Evolutionary conservation across 2,888 invertebrate genomes (phyloP).

Genomic region (Netelia fuscicornis): DNA sequence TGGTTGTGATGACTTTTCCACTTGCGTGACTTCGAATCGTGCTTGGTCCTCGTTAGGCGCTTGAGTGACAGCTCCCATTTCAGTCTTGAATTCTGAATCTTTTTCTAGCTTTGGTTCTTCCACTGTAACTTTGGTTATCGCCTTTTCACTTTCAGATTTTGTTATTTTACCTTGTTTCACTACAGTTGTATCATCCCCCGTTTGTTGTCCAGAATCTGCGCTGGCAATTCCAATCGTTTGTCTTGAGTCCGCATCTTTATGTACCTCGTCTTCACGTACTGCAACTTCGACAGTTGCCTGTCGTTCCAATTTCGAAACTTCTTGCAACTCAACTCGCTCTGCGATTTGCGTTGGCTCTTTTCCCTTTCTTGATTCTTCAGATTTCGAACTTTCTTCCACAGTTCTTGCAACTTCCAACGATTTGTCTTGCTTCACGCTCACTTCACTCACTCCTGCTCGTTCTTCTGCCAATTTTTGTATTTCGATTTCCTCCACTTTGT

Average conservation of each 20-base stretch:
- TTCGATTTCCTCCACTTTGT: not conserved
- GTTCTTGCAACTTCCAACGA: slow-evolving; percentile 3
- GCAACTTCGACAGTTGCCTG: slow-evolving; percentile 19
- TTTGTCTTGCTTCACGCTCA: slow-evolving; percentile 1
- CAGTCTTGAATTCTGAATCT: not conserved
- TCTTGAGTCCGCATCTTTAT: not conserved
- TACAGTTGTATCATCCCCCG: slow-evolving; percentile 23
- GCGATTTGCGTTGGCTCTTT: not conserved
- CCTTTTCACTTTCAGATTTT: not conserved
- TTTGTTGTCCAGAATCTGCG: not conserved
- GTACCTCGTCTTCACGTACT: slow-evolving; percentile 51
- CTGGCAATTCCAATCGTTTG: not conserved
- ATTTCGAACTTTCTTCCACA: not conserved
- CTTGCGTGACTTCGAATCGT: not conserved
- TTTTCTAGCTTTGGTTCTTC: slow-evolving; percentile 19
- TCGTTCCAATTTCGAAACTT: slow-evolving; percentile 16
- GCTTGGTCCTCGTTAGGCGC: not conserved
- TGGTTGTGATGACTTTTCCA: not conserved
- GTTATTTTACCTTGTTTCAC: slow-evolving; percentile 25
- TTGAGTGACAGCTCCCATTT: not conserved
- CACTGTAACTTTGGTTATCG: slow-evolving; percentile 22
- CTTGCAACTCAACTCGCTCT: slow-evolving; percentile 23
- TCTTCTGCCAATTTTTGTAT: slow-evolving; percentile 9
- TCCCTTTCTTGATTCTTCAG: not conserved
- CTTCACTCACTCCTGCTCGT: not conserved